A percentile compares a stretch with the other conserved stretches of the same genome.
phyloP scores from a whole-genome alignment of 2,888 invertebrate genomes.

The Lamproptera curius region DNA sequence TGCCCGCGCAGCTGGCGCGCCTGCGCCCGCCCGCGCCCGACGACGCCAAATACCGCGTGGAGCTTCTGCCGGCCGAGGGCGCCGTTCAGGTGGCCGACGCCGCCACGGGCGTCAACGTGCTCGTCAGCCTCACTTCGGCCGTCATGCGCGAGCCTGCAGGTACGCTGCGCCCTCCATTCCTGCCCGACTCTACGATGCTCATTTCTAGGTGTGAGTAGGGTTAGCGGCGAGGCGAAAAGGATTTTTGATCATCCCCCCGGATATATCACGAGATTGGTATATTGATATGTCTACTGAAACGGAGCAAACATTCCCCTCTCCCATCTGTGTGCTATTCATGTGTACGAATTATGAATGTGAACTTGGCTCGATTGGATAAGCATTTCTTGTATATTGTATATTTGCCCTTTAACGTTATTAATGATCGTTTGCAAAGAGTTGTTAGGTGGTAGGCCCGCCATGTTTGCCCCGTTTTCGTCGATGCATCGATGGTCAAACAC shows the following conservation, averaged over 20 bases:
- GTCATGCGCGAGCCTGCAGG: slow-evolving; percentile 90
- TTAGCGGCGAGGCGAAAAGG: slow-evolving; percentile 77
- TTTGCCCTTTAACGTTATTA: too few relatives aligned
- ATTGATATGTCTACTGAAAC: slow-evolving; percentile 66
- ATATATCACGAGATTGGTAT: slow-evolving; percentile 68
- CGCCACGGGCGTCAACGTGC: slow-evolving; percentile 81
- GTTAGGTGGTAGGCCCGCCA: slow-evolving; percentile 26
- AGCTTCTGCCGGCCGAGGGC: slow-evolving; percentile 90
- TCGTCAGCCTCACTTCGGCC: slow-evolving; percentile 95
- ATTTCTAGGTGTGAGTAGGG: slow-evolving; percentile 74
- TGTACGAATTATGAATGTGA: too few relatives aligned
- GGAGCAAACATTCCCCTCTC: slow-evolving; percentile 66
- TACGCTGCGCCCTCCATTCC: slow-evolving; percentile 39
- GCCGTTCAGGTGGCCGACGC: slow-evolving; percentile 91
- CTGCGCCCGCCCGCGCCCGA: slow-evolving; percentile 45
- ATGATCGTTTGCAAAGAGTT: too few relatives aligned
- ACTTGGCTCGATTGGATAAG: too few relatives aligned
- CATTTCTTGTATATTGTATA: too few relatives aligned
- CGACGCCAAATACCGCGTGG: slow-evolving; percentile 86
- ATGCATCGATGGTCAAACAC: slow-evolving; percentile 85
- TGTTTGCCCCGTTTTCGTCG: slow-evolving; percentile 75
- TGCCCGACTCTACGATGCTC: slow-evolving; percentile 44
- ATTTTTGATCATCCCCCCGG: slow-evolving; percentile 82
- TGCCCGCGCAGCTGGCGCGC: slow-evolving; percentile 87
- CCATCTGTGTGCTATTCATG: slow-evolving; percentile 16